Base-by-base conservation (phyloP, 1,140 invertebrate genomes). In the Hypsibius dujardini region DNA sequence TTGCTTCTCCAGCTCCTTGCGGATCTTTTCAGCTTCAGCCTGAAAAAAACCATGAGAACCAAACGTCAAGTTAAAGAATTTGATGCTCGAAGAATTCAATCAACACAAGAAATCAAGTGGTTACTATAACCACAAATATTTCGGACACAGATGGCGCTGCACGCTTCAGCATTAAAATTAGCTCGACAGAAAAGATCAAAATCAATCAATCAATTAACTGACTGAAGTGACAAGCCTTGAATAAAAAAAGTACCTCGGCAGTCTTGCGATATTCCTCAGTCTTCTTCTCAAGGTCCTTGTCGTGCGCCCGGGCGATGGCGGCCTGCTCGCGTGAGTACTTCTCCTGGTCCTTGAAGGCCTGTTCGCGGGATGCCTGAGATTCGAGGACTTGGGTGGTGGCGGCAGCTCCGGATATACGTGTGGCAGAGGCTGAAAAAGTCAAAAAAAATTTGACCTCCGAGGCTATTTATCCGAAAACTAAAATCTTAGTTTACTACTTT, bases 21-120 rank as follows among this genome's bases (percentile, higher is more conserved):
- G 62, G 42, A 67, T 67, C 62, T 67, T 67, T 42, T 67, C 62
- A 42, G 62, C 62, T 67, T 67, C 62, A 12, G 62, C 62, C 62
- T 67, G 42, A 12, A 67, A 12, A 67, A 67, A 42, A 28, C 28
- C 28, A 28, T 28, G 28, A 28, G 28, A 28, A 28, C 28, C 28
- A 28, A 28, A 28, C 28, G 28, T 28, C 0, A 28, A 28, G 28
- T 28, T 28, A 28, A 28, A 28, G 28, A 28, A 28, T 28, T 28
- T 28, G 28, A 28, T 28, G 28, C 28, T 28, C 28, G 28, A 28
- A 28, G 28, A 28, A 28, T 28, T 28, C 28, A 28, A 28, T 28
- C 28, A 28, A 28, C 28, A 28, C 28, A 28, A 28, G 28, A 28
- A 28, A 28, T 28, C 28, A 28, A 28, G 28, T 28, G 28, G 28